Percentiles rank a stretch among this genome's conserved stretches.
Conservation (phyloP, 1,140 invertebrate genomes). For the Brachionus calyciflorus region DNA sequence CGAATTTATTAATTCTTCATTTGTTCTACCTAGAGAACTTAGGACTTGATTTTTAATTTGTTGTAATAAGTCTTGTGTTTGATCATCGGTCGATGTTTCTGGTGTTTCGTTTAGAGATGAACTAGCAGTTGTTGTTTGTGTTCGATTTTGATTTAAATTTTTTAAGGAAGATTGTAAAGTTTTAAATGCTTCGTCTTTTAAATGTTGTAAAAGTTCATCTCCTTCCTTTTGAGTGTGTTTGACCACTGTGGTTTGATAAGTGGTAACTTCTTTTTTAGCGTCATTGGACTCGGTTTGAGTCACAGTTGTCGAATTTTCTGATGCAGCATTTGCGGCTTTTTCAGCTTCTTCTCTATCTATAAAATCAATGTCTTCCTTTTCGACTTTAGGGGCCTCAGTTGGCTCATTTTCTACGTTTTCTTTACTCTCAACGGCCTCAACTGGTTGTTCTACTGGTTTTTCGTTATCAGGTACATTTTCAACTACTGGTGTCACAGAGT, state of each 20-base stretch:
- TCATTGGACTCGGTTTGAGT: background rate
- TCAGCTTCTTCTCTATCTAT: constrained; percentile 27
- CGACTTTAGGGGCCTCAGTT: background rate
- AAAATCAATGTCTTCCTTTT: constrained; percentile 47
- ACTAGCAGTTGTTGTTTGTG: constrained; percentile 24
- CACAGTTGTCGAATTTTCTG: background rate
- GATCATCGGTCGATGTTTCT: background rate
- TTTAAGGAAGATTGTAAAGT: background rate
- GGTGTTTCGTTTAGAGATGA: background rate
- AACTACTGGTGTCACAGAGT: too few species aligned
- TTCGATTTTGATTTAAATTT: background rate
- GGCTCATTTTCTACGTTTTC: background rate
- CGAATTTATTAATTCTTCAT: background rate
- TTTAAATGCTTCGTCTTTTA: constrained; percentile 42
- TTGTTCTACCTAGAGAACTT: background rate
- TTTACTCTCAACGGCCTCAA: background rate
- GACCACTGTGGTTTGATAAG: constrained; percentile 42
- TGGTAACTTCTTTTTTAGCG: constrained; percentile 42
- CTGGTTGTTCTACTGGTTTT: background rate
- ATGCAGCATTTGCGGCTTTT: background rate
- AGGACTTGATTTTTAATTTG: constrained; percentile 31
- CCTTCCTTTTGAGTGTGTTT: constrained; percentile 44
- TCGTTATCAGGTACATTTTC: too few species aligned
- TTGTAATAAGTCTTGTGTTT: background rate
- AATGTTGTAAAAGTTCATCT: constrained; percentile 21